Evolutionary conservation across 2,888 invertebrate genomes (phyloP), one percentile per base, ranked within the genome.

Genomic region (Platycnemis pennipes): DNA sequence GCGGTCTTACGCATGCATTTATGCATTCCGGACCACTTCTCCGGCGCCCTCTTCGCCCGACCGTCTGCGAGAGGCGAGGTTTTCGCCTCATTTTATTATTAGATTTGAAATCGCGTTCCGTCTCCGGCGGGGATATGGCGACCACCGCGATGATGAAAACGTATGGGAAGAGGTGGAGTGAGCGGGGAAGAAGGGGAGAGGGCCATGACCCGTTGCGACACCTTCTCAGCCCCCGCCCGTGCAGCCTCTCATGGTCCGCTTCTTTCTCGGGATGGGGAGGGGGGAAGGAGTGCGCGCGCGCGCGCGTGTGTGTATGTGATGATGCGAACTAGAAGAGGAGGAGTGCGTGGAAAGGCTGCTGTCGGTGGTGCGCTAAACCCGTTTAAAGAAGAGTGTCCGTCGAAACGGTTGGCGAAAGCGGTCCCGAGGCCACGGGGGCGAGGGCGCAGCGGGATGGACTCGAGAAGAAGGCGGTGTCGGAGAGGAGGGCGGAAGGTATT

Each of bases 351-450:
- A n/a, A 45, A 22, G 88, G 42, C 19, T 44, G 45, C 31, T 4
- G 22, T 46, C 49, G 88, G 45, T n/a, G 46, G 88, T n/a, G 91
- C 63, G 22, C n/a, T 44, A 91, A 91, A 91, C 91, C 63, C 91
- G 91, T 91, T 89, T 53, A 56, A 89, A 31, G 89, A 31, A 44
- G 44, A 91, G 63, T 56, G 89, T 63, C 89, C 91, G 42, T 44
- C 63, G 63, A 63, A 26, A 63, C 26, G 63, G 26, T 63, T 26
- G 91, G 91, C 91, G 91, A 91, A 91, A 91, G 91, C 42, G 91
- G 91, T 91, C 91, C 13, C 89, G 42, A 37, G 91, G 44, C 44
- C 42, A 44, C 53, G 22, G 42, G 42, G 89, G 5, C 37, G 53
- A 31, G 31, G 56, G 42, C n/a, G n/a, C n/a, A n/a, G n/a, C n/a